phyloP scores from a whole-genome alignment of 35 echinoderm and acorn worm genomes.

The Amphiura filiformis region DNA sequence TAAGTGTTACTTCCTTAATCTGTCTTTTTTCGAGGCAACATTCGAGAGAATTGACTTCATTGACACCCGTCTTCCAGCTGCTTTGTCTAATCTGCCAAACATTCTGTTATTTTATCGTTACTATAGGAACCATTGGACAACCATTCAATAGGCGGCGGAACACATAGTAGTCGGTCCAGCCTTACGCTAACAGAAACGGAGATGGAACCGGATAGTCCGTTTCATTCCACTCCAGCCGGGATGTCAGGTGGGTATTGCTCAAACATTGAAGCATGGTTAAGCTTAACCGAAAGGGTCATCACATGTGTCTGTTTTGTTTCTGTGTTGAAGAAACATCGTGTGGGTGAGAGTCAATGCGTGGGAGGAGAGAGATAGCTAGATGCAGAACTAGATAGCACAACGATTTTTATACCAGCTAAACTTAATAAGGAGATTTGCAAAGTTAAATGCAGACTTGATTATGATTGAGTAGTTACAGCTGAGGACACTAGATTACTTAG shows the following conservation, averaged over 20 bases:
- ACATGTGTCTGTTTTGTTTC: neutral
- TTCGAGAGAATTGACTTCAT: too few species aligned
- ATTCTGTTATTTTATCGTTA: neutral
- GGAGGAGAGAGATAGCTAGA: too few species aligned
- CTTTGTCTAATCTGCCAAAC: neutral
- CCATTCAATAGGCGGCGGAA: slow-evolving; percentile 45
- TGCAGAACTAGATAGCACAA: too few species aligned
- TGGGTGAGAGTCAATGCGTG: neutral
- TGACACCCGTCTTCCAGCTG: too few species aligned
- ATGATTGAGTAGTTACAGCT: neutral
- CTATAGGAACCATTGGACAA: slow-evolving; percentile 30
- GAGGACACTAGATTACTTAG: neutral
- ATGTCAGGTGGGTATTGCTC: slow-evolving; percentile 14
- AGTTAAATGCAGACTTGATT: neutral
- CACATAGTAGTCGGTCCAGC: slow-evolving; percentile 59
- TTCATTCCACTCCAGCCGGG: slow-evolving; percentile 26
- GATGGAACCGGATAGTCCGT: slow-evolving; percentile 49
- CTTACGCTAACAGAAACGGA: slow-evolving; percentile 70
- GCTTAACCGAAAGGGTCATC: too few species aligned
- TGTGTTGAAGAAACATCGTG: neutral
- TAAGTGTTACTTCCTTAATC: too few species aligned
- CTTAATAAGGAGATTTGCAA: neutral
- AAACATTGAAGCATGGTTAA: too few species aligned
- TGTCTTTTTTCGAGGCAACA: too few species aligned
- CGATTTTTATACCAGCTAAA: neutral